These are phyloP conservation scores for Cynocephalus volans DNA, from an alignment of 2,113 vertebrate species.

Conservation along the genomic window DNA sequence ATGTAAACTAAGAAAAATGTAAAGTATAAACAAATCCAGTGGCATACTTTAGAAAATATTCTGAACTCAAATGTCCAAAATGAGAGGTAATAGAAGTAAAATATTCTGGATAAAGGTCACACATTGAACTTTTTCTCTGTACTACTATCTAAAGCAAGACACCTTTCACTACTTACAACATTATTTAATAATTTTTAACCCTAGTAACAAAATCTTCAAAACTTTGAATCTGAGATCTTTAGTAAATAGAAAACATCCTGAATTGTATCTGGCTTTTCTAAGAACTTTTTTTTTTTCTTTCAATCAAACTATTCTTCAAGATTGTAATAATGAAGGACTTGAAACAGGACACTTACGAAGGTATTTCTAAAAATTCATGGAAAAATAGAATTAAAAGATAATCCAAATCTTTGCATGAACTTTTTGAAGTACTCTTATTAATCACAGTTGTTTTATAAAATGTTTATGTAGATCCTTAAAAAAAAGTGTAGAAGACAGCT, in stretches of 20 bases:
- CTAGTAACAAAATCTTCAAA: neutral
- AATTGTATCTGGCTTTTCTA: neutral
- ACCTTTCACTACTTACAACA: neutral
- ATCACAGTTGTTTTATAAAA: conserved; percentile 69
- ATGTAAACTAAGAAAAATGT: conserved; percentile 48
- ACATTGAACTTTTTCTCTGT: neutral
- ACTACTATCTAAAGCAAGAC: conserved; percentile 34
- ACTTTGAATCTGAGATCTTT: neutral
- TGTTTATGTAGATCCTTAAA: neutral
- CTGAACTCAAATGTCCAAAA: conserved; percentile 48
- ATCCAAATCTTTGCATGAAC: no score
- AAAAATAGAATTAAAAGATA: no score
- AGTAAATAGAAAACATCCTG: neutral
- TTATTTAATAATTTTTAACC: conserved; percentile 43
- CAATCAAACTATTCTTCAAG: neutral
- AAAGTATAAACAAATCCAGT: conserved; percentile 18
- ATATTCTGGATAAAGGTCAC: neutral
- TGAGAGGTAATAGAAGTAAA: conserved; percentile 54
- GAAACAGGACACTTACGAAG: neutral
- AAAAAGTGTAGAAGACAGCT: conserved; percentile 59
- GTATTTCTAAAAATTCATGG: no score
- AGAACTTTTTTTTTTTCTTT: neutral
- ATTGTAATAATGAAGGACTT: conserved; percentile 34
- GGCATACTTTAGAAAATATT: conserved; percentile 61
- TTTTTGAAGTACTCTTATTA: neutral